Percentiles rank a stretch among this genome's conserved stretches.
phyloP scores from a whole-genome alignment of 2,888 invertebrate genomes.

The Cosmia pyralina region DNA sequence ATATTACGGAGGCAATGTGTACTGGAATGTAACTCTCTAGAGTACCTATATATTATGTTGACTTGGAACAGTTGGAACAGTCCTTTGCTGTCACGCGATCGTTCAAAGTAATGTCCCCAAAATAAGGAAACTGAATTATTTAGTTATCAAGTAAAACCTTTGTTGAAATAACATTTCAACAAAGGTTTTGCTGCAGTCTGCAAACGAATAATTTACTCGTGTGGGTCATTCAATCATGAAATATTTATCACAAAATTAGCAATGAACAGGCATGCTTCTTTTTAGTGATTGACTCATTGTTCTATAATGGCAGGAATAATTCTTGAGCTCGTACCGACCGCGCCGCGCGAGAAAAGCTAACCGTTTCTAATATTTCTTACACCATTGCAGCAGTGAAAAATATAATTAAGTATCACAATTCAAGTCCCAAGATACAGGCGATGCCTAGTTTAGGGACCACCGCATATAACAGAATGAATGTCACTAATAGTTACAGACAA shows the following conservation, averaged over 20 bases:
- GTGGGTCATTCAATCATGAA: background rate
- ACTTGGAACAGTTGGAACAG: conserved; percentile 24
- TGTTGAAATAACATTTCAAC: background rate
- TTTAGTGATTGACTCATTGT: background rate
- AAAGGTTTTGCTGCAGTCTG: background rate
- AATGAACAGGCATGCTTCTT: background rate
- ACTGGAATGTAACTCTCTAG: conserved; percentile 48
- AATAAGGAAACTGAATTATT: background rate
- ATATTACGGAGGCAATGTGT: conserved; percentile 32
- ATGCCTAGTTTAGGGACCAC: background rate
- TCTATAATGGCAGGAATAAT: background rate
- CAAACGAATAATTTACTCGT: background rate
- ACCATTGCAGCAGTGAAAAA: too few relatives aligned
- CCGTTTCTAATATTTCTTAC: too few relatives aligned
- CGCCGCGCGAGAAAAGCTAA: background rate
- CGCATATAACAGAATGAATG: background rate
- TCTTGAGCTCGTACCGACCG: background rate
- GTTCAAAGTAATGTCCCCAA: conserved; percentile 12
- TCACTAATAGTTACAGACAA: background rate
- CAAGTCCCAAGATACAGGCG: background rate
- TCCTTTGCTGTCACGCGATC: conserved; percentile 50
- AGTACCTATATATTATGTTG: conserved; percentile 37
- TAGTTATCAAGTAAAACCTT: too few relatives aligned
- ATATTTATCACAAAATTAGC: background rate
- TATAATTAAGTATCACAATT: background rate